Evolutionary conservation across 2,888 invertebrate species (phyloP).

Genomic region (Dryadula phaetusa): DNA sequence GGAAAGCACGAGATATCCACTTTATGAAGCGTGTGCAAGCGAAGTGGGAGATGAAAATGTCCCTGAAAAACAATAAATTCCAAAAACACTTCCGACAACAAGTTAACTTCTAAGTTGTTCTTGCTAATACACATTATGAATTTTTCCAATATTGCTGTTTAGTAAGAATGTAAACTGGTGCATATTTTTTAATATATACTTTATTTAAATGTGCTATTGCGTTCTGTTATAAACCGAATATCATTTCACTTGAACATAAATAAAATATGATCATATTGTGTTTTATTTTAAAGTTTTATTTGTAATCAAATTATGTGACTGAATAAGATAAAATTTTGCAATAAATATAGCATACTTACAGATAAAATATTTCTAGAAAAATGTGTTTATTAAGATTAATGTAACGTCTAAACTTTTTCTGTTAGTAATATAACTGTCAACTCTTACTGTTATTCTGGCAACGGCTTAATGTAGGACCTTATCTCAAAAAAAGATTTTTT

Average conservation of each 20-base stretch:
- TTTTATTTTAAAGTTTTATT: not conserved
- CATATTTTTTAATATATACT: not conserved
- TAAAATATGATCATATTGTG: not conserved
- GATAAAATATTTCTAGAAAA: no score
- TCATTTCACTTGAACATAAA: not conserved
- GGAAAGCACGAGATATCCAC: conserved; percentile 93
- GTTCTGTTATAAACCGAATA: not conserved
- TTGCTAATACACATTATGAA: not conserved
- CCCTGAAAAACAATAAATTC: conserved; percentile 91
- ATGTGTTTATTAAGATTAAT: no score
- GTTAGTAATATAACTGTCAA: not conserved
- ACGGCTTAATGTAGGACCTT: not conserved
- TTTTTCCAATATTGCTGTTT: not conserved
- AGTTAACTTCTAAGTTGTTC: conserved; percentile 87
- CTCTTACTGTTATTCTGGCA: not conserved
- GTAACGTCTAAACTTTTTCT: not conserved
- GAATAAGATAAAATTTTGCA: not conserved
- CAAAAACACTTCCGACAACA: conserved; percentile 92
- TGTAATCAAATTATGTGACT: not conserved
- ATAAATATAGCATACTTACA: not conserved
- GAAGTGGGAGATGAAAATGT: conserved; percentile 90
- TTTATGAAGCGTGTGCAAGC: conserved; percentile 92
- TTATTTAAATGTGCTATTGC: not conserved
- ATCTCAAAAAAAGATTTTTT: not conserved
- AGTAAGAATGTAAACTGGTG: not conserved